Evolutionary conservation across 2,797 vertebrate species (phyloP), one percentile per base, ranked within the genome.

Genomic region (Chelon auratus): DNA sequence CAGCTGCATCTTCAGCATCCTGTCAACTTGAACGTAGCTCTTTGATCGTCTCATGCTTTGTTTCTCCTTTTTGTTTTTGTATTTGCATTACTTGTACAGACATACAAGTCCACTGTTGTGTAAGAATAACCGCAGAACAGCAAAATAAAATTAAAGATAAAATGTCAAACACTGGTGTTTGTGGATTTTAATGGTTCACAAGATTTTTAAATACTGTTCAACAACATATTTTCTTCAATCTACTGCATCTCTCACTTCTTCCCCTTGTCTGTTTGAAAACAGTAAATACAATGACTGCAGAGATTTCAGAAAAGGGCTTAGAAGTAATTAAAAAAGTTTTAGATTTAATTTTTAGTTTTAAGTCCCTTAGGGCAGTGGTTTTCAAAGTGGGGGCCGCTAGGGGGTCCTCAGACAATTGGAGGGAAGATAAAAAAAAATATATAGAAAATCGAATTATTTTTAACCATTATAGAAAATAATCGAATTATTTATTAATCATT

Each of bases 21-120:
- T 51, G 2, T 42, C 18, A 37, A 61, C 62, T 45, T 52, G 3
- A 56, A 55, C 9, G n/a, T 64, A 50, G 58, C 43, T 50, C 48
- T 68, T 64, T 40, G 18, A 54, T 67, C 54, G 1, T 68, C 66
- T 47, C 2, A 9, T 64, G 36, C 43, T 54, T 52, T 68, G 9
- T 3, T 61, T 43, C n/a, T 53, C 24, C 24, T 24, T 9, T 52
- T 42, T 42, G 13, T 5, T 61, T 39, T 45, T 3, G 2, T 61
- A 65, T 68, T 60, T 68, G 65, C 43, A 45, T 85, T 13, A 69
- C 18, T 30, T 90, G 81, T 85, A 79, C 63, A 85, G 66, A 78
- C 54, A 60, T 24, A 81, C 45, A 68, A 9, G 54, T 73, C 77
- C 67, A 75, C 64, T 36, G 24, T 45, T 82, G 70, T 77, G 37